Base-by-base conservation (phyloP, 2,888 invertebrate genomes). In the Pyrrhosoma nymphula region DNA sequence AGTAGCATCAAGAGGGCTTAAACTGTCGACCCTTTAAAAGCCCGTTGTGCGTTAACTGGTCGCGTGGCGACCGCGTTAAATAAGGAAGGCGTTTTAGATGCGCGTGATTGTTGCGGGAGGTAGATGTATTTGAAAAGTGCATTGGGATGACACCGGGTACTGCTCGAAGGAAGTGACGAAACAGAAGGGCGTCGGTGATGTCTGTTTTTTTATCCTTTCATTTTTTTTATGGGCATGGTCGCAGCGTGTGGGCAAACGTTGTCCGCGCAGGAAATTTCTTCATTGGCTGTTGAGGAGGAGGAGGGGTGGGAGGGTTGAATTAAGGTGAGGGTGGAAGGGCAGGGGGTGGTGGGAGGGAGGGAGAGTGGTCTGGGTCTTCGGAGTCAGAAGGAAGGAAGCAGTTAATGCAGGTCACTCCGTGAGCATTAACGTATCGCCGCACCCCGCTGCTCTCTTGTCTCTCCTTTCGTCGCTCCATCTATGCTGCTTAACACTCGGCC, bases 241-340 rank as follows among this genome's bases (percentile, higher is more conserved):
- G 60, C 6, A 60, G 12, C 20, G 63, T 56, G 56, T 56, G 56
- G 47, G 47, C 47, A 47, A 47, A 47, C 47, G 47, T 47, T 47
- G 47, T 47, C 47, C 47, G 63, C 91, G 47, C 93, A 93, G 93
- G 93, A 93, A 75, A 93, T 93, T 47, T 75, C 75, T 93, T 93
- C 75, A 93, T 93, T 93, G 93, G 56, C 89, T 12, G 89, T 23
- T 12, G 89, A 56, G 89, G n/a, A 91, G 63, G 26, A 35, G 30
- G 23, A 30, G 30, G 35, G 23, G 60, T 10, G n/a, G 90, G n/a
- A 18, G 90, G 1, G 56, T 35, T 39, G 88, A 88, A 55, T 47
- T 88, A 88, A 26, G 39, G 88, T 47, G 39, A 30, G 88, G 88
- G 47, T 47, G 47, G 47, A 47, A 39, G n/a, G 39, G 88, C 16